Base-by-base conservation (phyloP, 2,888 invertebrate species). In the Tenthredo scrophulariae region DNA sequence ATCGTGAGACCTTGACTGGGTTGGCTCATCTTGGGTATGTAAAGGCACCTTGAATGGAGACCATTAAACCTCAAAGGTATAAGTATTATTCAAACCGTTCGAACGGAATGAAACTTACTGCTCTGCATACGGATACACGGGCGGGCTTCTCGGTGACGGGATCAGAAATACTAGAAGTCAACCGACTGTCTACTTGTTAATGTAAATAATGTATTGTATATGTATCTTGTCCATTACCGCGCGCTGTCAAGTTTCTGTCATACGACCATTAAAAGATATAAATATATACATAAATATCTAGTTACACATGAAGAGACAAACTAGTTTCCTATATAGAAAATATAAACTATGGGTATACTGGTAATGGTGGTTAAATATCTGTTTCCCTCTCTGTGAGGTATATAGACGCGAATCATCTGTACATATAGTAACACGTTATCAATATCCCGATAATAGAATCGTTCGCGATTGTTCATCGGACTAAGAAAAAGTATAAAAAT, bases 41-140 rank as follows among this genome's bases (percentile, higher is more conserved):
- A 26, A 13, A 58, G n/a, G 80, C 62, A 80, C 90, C 89, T 89
- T 90, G 89, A 90, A 90, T 90, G 90, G 90, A 89, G 90, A 88
- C 90, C 90, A 90, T 90, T 90, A 90, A 90, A 83, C 83, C 46
- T 83, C 70, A 40, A 70, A 67, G 43, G 29, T 33, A 67, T 43
- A 22, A 46, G 29, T 67, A 67, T 33, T 67, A 67, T 74, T 43
- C 43, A 54, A 37, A 40, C 80, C 40, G n/a, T 65, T 67, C 40
- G 62, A 40, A 83, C 29, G 70, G 67, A 83, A 83, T 70, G 83
- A 65, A 22, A 83, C 80, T 65, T 67, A 67, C 65, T 70, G 83
- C 67, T 83, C 83, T 83, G 83, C 83, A 70, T 83, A 70, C 70
- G 67, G 40, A 80, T 40, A 40, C 40, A 58, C 62, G 54, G 77